Evolutionary conservation across 2,888 invertebrate species (phyloP).

Genomic region (Amiota minor): DNA sequence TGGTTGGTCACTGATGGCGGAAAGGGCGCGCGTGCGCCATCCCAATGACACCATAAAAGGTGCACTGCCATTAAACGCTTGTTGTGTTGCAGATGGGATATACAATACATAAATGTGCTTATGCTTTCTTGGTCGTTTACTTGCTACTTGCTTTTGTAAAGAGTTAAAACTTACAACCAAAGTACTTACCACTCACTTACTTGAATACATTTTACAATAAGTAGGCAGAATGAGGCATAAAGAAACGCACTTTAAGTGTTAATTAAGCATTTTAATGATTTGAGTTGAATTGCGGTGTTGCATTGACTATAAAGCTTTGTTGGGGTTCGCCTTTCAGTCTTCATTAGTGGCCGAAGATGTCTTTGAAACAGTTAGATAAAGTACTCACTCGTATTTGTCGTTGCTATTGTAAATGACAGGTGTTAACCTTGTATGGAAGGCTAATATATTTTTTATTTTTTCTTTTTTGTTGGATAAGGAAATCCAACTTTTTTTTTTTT

Average conservation of each 20-base stretch:
- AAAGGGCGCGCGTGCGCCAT: constrained; percentile 18
- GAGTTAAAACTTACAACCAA: too few relatives aligned
- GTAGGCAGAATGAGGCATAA: neutral
- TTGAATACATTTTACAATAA: neutral
- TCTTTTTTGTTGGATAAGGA: constrained; percentile 8
- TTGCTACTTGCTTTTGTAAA: too few relatives aligned
- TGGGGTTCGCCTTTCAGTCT: neutral
- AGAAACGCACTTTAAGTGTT: constrained; percentile 13
- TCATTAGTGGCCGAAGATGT: neutral
- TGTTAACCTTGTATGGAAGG: neutral
- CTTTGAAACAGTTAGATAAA: constrained; percentile 11
- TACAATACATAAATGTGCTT: too few relatives aligned
- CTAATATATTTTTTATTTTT: neutral
- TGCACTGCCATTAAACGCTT: neutral
- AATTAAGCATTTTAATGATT: constrained; percentile 16
- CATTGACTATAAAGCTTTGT: neutral
- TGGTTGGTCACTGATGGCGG: neutral
- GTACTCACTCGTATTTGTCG: neutral
- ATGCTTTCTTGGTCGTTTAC: neutral
- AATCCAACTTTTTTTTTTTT: neutral
- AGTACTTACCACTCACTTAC: neutral
- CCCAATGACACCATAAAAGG: constrained; percentile 22
- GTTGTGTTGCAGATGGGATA: too few relatives aligned
- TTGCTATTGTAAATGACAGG: neutral
- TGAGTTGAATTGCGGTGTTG: neutral